A percentile compares a stretch with the other conserved stretches of the same genome.
Evolutionary conservation across 2,888 invertebrate genomes (phyloP).

Genomic region (Nephrotoma guestfalica): DNA sequence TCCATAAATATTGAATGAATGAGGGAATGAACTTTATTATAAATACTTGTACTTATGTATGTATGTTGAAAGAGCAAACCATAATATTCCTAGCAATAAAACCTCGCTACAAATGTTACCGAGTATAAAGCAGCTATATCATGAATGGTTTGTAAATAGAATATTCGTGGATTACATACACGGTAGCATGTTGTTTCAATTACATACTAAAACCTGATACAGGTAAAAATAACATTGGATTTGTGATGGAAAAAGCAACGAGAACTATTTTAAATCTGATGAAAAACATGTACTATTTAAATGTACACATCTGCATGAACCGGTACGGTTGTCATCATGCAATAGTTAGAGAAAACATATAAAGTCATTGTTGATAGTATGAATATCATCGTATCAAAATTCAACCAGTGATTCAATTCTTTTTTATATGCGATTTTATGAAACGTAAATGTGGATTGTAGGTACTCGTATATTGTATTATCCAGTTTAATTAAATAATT

Average conservation of each 20-base stretch:
- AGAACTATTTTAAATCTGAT: not conserved
- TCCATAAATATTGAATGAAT: no score
- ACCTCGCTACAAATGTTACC: not conserved
- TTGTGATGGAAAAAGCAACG: not conserved
- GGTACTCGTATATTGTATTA: no score
- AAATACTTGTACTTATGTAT: no score
- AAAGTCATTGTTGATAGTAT: no score
- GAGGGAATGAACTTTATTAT: no score
- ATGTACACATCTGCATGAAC: not conserved
- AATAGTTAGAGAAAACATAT: no score
- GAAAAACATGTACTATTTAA: not conserved
- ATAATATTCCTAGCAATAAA: not conserved
- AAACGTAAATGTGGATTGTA: no score
- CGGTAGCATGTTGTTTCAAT: not conserved
- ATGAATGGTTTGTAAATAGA: not conserved
- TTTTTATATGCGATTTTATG: no score
- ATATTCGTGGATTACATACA: not conserved
- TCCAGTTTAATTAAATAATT: no score
- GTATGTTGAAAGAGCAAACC: not conserved
- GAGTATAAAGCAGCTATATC: not conserved
- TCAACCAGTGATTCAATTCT: no score
- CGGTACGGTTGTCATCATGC: not conserved
- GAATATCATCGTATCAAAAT: no score
- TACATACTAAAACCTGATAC: not conserved
- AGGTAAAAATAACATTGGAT: not conserved